Conservation (phyloP, 2,113 vertebrate genomes). For the Uria lomvia region DNA sequence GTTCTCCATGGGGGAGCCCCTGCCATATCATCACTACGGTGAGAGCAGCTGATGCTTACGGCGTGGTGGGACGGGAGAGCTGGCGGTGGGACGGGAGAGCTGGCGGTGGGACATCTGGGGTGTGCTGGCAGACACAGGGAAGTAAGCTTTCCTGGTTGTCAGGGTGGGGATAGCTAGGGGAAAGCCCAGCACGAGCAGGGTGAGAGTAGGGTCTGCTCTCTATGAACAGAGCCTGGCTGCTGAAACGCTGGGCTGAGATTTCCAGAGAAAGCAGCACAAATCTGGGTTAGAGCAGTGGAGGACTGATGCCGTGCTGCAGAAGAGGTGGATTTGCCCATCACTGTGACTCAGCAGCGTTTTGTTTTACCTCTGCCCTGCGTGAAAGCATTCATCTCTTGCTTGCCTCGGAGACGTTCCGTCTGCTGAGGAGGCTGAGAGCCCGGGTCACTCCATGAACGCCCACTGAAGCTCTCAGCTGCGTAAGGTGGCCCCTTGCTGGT, state of each 20-base stretch:
- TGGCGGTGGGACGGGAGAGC: not conserved
- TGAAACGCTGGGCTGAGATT: not conserved
- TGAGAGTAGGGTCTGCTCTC: not conserved
- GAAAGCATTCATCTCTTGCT: not conserved
- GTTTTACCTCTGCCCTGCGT: not conserved
- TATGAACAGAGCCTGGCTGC: not conserved
- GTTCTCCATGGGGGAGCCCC: slow-evolving; percentile 95
- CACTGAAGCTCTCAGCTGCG: not conserved
- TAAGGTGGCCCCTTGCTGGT: not conserved
- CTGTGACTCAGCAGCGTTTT: not conserved
- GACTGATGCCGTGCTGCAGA: not conserved
- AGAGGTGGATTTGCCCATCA: not conserved
- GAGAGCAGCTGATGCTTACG: not conserved
- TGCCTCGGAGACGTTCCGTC: not conserved
- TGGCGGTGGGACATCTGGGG: not conserved
- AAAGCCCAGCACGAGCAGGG: not conserved
- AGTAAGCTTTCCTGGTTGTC: not conserved
- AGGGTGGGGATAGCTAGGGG: not conserved
- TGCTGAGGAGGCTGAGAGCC: not conserved
- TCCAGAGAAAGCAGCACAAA: not conserved
- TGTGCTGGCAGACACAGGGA: not conserved
- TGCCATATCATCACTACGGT: slow-evolving; percentile 98
- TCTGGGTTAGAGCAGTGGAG: not conserved
- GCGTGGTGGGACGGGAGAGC: not conserved
- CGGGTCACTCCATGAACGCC: not conserved